Evolutionary conservation across 92 coral and sea anemone genomes (phyloP), one percentile per base, ranked within the genome.

Genomic region (Umimayanthus kanabou): DNA sequence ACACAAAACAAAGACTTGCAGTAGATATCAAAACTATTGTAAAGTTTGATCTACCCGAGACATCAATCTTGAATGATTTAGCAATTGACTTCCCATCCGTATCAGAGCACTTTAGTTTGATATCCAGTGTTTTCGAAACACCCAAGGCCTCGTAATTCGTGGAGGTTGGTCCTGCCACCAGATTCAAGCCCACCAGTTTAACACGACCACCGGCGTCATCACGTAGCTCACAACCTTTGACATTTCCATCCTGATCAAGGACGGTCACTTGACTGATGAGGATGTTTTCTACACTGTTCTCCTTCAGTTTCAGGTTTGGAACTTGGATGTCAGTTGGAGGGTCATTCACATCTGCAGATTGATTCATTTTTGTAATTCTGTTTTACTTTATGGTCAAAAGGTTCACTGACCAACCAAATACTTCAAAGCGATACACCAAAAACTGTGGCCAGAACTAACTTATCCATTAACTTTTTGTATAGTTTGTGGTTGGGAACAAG

Each of bases 311-410:
- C 39, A 76, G 90, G 20, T 91, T 91, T 33, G 92, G 90, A 45
- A 97, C 92, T 2, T 53, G 89, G 77, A 97, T 88, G 83, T 91
- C 93, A 15, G 82, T 92, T 50, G 99, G 99, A 4, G 99, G 93
- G 76, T 97, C 99, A 90, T 97, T 97, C 82, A 88, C 92, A 83
- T 96, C 98, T 96, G 85, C 40, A 33, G 40, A 64, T 28, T 23
- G 2, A 57, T 53, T 53, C 18, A 53, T 9, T 13, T 53, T 13
- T 53, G 1, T 13, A 11, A 53, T 15, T 53, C 14, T 14, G 58
- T 13, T 53, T 53, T 53, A 0, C 58, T 53, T 9, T 14, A 53
- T 1, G 13, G 58, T 53, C 18, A 53, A 53, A 53, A 11, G 58
- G 58, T 53, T 53, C 20, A 53, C 58, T 53, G 58, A 15, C 58